Percentiles rank a stretch among this genome's conserved stretches.
Evolutionary conservation across 2,888 invertebrate species (phyloP).

Genomic region (Eupithecia dodoneata): DNA sequence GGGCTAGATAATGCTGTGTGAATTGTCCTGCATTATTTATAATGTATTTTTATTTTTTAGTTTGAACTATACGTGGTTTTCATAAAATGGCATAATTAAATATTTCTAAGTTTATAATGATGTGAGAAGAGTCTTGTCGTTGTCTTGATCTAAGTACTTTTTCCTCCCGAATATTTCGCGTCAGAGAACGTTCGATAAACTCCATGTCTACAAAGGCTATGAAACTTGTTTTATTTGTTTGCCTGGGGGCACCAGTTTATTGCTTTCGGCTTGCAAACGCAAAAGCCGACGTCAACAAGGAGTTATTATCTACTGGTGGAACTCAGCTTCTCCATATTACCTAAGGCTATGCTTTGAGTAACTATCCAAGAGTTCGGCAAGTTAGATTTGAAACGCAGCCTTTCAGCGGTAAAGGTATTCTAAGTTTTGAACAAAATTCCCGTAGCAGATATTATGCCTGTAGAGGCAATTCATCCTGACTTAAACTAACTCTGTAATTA

Average conservation of each 20-base stretch:
- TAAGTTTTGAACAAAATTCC: background rate
- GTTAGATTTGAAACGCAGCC: background rate
- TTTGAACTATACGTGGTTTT: too few species aligned
- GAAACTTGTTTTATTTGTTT: slow-evolving; percentile 35
- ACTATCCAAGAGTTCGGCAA: background rate
- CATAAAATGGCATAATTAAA: too few species aligned
- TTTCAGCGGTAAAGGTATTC: background rate
- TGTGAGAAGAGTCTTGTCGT: too few species aligned
- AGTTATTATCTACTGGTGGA: slow-evolving; percentile 8
- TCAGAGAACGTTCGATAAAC: slow-evolving; percentile 7
- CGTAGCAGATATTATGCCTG: background rate
- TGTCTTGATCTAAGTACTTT: background rate
- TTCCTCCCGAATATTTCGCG: background rate
- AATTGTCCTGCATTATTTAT: too few species aligned
- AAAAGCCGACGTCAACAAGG: background rate
- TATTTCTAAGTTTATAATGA: too few species aligned
- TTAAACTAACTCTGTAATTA: too few species aligned
- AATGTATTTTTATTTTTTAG: too few species aligned
- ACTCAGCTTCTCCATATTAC: background rate
- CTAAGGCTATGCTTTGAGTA: slow-evolving; percentile 3
- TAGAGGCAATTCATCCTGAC: too few species aligned
- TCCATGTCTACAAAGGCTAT: slow-evolving; percentile 26
- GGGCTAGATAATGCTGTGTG: too few species aligned
- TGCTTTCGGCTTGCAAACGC: slow-evolving; percentile 31
- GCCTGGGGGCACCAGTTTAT: slow-evolving; percentile 45